Conservation (phyloP, 1,140 invertebrate genomes). For the Nixonia krombeini region DNA sequence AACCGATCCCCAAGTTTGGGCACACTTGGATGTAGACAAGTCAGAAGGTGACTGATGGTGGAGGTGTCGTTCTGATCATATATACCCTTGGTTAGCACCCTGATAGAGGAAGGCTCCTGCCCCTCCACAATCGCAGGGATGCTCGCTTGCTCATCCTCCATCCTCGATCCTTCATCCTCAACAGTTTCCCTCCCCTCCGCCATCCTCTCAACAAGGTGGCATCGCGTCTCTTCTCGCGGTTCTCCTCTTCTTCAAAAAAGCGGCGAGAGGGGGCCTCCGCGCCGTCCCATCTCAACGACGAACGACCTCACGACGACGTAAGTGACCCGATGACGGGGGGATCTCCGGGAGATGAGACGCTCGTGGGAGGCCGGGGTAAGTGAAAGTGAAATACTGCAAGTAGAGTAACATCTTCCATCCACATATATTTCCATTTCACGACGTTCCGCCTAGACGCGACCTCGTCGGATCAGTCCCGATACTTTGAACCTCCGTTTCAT, state of each 20-base stretch:
- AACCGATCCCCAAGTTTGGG: constrained; percentile 54
- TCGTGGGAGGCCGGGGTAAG: constrained; percentile 66
- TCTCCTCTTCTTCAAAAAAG: constrained; percentile 37
- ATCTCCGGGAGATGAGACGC: constrained; percentile 58
- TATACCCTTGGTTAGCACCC: constrained; percentile 62
- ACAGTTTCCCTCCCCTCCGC: constrained; percentile 24
- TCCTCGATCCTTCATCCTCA: constrained; percentile 42
- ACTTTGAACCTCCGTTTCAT: no score
- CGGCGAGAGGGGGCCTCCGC: constrained; percentile 35
- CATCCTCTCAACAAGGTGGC: constrained; percentile 21
- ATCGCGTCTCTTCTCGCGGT: constrained; percentile 36
- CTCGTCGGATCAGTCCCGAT: no score
- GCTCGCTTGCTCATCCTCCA: constrained; percentile 34
- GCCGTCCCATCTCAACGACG: constrained; percentile 39
- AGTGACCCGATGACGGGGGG: constrained; percentile 59
- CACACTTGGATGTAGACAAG: constrained; percentile 58
- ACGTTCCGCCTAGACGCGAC: constrained; percentile 2
- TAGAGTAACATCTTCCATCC: constrained; percentile 62
- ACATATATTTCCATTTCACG: constrained; percentile 18
- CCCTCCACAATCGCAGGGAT: constrained; percentile 46
- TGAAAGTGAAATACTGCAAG: constrained; percentile 68
- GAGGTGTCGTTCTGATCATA: constrained; percentile 62
- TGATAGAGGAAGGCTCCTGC: constrained; percentile 39
- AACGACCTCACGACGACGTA: constrained; percentile 64
- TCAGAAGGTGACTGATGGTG: constrained; percentile 66